Evolutionary conservation across 2,888 invertebrate species (phyloP).

Genomic region (Megaustenia siamemsis): DNA sequence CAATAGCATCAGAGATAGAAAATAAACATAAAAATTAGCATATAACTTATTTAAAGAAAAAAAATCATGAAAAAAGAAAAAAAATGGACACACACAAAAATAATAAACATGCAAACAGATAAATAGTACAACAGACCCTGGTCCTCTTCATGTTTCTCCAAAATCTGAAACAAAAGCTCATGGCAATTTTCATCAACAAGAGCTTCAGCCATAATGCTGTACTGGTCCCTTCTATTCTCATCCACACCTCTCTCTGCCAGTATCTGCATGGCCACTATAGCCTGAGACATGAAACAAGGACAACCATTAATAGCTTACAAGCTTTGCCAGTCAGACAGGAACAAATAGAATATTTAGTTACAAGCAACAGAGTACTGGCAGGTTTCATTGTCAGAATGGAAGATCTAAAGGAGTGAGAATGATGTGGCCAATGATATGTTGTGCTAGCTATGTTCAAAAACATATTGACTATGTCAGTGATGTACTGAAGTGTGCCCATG

Average conservation of each 20-base stretch:
- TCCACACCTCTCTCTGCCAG: constrained; percentile 66
- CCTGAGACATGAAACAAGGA: constrained; percentile 59
- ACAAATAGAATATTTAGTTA: no score
- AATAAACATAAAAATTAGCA: no score
- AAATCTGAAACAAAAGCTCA: constrained; percentile 68
- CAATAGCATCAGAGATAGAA: no score
- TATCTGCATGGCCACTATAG: constrained; percentile 74
- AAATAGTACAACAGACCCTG: constrained; percentile 59
- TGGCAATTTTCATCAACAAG: constrained; percentile 61
- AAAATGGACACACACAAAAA: not conserved
- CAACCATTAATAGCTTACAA: not conserved
- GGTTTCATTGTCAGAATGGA: no score
- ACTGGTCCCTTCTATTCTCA: constrained; percentile 57
- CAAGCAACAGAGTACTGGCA: no score
- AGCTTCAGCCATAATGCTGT: constrained; percentile 57
- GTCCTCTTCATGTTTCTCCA: constrained; percentile 63
- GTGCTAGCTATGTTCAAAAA: no score
- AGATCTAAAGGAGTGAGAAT: no score
- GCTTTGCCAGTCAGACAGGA: no score
- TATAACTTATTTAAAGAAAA: no score
- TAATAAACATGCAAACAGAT: not conserved
- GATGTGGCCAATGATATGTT: no score
- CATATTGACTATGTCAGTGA: no score
- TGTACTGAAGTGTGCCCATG: no score
- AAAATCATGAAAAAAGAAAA: not conserved